Conservation (phyloP, 2,113 vertebrate species). For the Sebastes fasciatus region DNA sequence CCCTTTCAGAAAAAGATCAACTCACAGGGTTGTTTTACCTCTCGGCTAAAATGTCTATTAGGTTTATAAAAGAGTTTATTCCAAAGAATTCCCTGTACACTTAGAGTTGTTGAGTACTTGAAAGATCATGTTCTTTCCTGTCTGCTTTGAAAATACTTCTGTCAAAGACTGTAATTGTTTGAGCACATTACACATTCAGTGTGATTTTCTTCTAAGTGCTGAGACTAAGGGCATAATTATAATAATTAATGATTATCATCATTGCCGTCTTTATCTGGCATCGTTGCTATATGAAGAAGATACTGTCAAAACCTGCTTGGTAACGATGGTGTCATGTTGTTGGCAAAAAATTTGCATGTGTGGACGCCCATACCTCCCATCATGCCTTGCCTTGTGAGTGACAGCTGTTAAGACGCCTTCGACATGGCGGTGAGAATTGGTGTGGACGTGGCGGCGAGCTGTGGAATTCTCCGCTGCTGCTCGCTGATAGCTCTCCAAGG, state of each 20-base stretch:
- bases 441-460: conserved; percentile 76
- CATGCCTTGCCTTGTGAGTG: conserved; percentile 72
- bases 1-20: conserved; percentile 28
- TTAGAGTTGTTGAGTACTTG: conserved; percentile 11
- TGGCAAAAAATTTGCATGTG: conserved; percentile 59
- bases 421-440: conserved; percentile 74
- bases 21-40: conserved; percentile 14
- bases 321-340: conserved; percentile 33
- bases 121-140: conserved; percentile 33
- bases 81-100: conserved; percentile 3
- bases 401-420: conserved; percentile 76
- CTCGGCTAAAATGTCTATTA: background rate
- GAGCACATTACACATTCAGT: conserved; percentile 16
- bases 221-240: conserved; percentile 24
- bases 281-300: background rate
- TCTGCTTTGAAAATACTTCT: conserved; percentile 24
- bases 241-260: conserved; percentile 23
- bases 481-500: conserved; percentile 77
- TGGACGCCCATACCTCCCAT: conserved; percentile 56
- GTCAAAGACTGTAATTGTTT: conserved; percentile 4
- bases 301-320: conserved; percentile 1
- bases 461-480: conserved; percentile 77
- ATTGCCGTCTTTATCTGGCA: background rate
- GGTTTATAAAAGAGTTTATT: conserved; percentile 7
- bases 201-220: conserved; percentile 12